These are phyloP conservation scores for Xiphorhynchus elegans DNA, from an alignment of 2,113 vertebrate genomes.

Conservation along the genomic window DNA sequence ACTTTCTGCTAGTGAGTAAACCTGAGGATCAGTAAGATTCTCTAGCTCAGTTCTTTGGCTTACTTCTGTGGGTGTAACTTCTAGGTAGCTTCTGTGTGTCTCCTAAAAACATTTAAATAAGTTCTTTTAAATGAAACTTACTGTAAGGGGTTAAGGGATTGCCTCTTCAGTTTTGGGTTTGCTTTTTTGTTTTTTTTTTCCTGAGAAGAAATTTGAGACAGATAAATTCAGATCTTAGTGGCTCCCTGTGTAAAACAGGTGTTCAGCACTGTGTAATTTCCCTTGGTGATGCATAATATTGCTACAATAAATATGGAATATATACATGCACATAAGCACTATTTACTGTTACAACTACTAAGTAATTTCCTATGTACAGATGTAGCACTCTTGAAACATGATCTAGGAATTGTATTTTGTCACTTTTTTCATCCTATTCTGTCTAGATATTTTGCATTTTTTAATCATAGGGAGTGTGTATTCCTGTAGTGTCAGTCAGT, in stretches of 20 bases:
- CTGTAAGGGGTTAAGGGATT: background rate
- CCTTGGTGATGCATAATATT: conserved; percentile 1
- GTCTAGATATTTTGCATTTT: background rate
- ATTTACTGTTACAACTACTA: background rate
- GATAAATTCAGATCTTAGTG: conserved; percentile 1
- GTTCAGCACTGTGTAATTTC: conserved; percentile 57
- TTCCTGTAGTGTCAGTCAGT: background rate
- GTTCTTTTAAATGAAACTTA: background rate
- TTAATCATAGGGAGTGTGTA: background rate
- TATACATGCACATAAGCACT: conserved; percentile 9
- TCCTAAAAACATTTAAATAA: background rate
- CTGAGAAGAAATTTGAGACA: background rate
- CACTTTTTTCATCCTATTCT: background rate
- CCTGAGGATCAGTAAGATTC: background rate
- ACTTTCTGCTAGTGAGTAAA: background rate
- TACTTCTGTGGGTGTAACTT: background rate
- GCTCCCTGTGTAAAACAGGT: conserved; percentile 43
- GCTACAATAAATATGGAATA: conserved; percentile 34
- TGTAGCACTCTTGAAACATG: background rate
- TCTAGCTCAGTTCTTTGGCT: background rate
- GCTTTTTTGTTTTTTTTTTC: background rate
- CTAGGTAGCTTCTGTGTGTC: background rate
- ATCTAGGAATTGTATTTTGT: background rate
- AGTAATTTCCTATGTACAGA: conserved; percentile 1
- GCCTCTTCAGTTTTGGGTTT: background rate